Evolutionary conservation across 2,113 vertebrate genomes (phyloP).

Genomic region (Todiramphus chloris): DNA sequence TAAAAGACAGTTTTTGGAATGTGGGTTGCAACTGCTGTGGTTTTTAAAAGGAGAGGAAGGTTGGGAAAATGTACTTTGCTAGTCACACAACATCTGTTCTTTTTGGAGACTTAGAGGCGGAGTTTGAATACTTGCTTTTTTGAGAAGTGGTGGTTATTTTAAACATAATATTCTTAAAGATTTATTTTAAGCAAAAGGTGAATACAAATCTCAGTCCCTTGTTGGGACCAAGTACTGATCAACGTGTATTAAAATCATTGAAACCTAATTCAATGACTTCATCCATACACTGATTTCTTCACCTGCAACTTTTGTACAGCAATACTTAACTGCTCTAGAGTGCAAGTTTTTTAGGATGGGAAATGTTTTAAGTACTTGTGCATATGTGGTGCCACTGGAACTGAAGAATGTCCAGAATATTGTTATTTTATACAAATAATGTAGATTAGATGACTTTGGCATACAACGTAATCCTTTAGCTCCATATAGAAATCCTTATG

Average conservation of each 20-base stretch:
- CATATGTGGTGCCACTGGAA: not conserved
- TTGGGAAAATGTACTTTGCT: not conserved
- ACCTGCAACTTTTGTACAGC: not conserved
- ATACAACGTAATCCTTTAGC: not conserved
- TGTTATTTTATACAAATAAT: not conserved
- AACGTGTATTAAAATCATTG: not conserved
- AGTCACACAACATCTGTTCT: not conserved
- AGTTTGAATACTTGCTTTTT: not conserved
- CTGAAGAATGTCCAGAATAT: not conserved
- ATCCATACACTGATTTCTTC: rapidly evolving
- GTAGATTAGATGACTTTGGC: not conserved
- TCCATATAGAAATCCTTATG: not conserved
- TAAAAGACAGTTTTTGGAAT: not conserved
- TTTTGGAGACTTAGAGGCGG: not conserved
- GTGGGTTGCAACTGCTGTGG: not conserved
- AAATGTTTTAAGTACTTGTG: not conserved
- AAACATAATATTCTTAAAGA: not conserved
- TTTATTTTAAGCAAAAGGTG: not conserved
- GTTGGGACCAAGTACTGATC: not conserved
- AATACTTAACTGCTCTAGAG: not conserved
- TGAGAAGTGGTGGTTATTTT: not conserved
- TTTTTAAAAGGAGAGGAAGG: not conserved
- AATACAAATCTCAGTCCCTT: not conserved
- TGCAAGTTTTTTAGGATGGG: not conserved
- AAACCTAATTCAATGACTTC: not conserved